Evolutionary conservation across 2,888 invertebrate genomes (phyloP).

Genomic region (Caenorhabditis sp.): DNA sequence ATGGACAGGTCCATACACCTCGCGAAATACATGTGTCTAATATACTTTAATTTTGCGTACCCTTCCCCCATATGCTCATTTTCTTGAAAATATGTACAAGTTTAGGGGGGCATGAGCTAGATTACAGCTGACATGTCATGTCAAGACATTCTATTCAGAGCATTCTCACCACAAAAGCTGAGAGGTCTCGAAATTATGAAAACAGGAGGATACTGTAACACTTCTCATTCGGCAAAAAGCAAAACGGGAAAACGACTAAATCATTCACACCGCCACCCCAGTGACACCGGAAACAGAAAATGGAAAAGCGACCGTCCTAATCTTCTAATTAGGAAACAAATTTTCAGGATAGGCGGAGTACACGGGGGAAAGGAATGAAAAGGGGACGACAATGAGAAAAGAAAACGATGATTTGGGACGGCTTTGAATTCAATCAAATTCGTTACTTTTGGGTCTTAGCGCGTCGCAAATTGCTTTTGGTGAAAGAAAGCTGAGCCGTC

Average conservation of each 20-base stretch:
- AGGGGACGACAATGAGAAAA: background rate
- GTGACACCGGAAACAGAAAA: background rate
- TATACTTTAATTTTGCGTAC: slow-evolving; percentile 62
- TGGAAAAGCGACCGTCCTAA: slow-evolving; percentile 40
- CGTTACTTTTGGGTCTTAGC: slow-evolving; percentile 64
- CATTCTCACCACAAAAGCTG: slow-evolving; percentile 22
- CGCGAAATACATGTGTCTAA: slow-evolving; percentile 50
- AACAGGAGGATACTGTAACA: slow-evolving; percentile 39
- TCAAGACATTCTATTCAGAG: slow-evolving; percentile 55
- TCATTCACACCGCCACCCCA: slow-evolving; percentile 18
- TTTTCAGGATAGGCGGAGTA: slow-evolving; percentile 45
- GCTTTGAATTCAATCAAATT: slow-evolving; percentile 65
- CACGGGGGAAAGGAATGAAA: slow-evolving; percentile 10
- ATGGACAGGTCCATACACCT: slow-evolving; percentile 60
- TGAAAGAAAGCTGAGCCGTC: slow-evolving; percentile 2
- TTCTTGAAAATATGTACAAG: slow-evolving; percentile 28
- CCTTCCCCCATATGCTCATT: slow-evolving; percentile 30
- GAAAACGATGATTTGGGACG: slow-evolving; percentile 41
- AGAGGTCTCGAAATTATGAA: slow-evolving; percentile 9
- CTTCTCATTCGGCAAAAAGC: slow-evolving; percentile 16
- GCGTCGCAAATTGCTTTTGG: slow-evolving; percentile 62
- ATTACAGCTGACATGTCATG: slow-evolving; percentile 13
- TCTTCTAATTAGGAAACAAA: slow-evolving; percentile 64
- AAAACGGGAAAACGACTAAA: slow-evolving; percentile 48
- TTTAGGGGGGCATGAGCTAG: slow-evolving; percentile 19